These are phyloP conservation scores for Stenoptilia bipunctidactyla DNA, from an alignment of 2,888 invertebrate species.

Conservation along the genomic window DNA sequence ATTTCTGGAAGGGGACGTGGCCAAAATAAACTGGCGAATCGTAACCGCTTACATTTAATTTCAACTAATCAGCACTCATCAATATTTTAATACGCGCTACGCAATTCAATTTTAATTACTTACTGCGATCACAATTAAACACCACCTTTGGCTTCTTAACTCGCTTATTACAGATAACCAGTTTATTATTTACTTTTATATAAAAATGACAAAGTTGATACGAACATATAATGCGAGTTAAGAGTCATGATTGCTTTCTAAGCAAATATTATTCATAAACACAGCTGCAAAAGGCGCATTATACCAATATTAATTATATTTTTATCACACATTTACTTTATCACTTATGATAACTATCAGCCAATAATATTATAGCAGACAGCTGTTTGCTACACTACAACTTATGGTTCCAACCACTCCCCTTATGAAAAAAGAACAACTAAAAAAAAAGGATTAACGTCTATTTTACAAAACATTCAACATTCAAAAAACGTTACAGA, in stretches of 20 bases:
- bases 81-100: too few relatives aligned
- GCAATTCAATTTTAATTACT: neutral
- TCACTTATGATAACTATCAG: conserved; percentile 19
- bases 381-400: conserved; percentile 17
- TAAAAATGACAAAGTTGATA: too few relatives aligned
- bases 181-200: too few relatives aligned
- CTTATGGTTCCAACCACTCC: conserved; percentile 19
- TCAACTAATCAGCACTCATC: neutral
- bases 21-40: neutral
- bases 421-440: conserved; percentile 40
- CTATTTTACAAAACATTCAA: conserved; percentile 53
- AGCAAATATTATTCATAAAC: conserved; percentile 24
- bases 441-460: conserved; percentile 44
- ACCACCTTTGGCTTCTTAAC: neutral
- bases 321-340: conserved; percentile 41
- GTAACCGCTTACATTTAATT: neutral
- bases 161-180: neutral
- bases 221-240: too few relatives aligned
- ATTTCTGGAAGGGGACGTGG: conserved; percentile 40
- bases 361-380: conserved; percentile 24
- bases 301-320: conserved; percentile 32
- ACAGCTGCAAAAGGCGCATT: conserved; percentile 37
- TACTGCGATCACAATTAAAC: neutral
- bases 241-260: conserved; percentile 21
- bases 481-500: conserved; percentile 30